Conservation (phyloP, 2,888 invertebrate genomes). For the Hoplodrina ambigua region DNA sequence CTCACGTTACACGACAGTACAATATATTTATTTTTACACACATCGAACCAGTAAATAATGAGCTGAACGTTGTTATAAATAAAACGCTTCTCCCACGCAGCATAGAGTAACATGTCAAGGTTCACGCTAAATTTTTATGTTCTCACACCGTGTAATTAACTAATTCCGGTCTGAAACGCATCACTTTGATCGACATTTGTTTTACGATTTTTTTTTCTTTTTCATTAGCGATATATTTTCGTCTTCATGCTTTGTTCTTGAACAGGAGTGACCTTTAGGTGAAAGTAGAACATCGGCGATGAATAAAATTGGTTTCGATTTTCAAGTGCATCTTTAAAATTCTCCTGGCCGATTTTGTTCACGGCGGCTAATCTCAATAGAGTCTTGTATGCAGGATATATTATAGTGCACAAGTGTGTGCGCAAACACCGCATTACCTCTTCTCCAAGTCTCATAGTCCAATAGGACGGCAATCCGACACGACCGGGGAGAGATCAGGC, state of each 20-base stretch:
- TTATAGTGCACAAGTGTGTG: too few species aligned
- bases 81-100: constrained; percentile 76
- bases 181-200: constrained; percentile 67
- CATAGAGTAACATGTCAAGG: constrained; percentile 85
- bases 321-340: constrained; percentile 24
- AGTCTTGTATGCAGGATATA: too few species aligned
- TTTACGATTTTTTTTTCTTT: constrained; percentile 53
- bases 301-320: constrained; percentile 4
- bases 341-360: too few species aligned
- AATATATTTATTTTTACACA: constrained; percentile 60
- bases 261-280: constrained; percentile 1
- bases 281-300: constrained; percentile 40
- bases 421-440: too few species aligned
- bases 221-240: constrained; percentile 15
- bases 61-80: constrained; percentile 71
- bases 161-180: constrained; percentile 66
- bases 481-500: too few species aligned
- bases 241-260: constrained; percentile 1
- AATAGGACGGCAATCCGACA: too few species aligned
- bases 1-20: constrained; percentile 15
- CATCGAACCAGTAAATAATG: constrained; percentile 57
- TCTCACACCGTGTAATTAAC: constrained; percentile 76
- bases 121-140: constrained; percentile 75
- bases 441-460: too few species aligned
- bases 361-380: too few species aligned